A percentile compares a stretch with the other conserved stretches of the same genome.
These are phyloP conservation scores for Lophura nycthemera DNA, from an alignment of 2,113 vertebrate genomes.

Conservation along the genomic window DNA sequence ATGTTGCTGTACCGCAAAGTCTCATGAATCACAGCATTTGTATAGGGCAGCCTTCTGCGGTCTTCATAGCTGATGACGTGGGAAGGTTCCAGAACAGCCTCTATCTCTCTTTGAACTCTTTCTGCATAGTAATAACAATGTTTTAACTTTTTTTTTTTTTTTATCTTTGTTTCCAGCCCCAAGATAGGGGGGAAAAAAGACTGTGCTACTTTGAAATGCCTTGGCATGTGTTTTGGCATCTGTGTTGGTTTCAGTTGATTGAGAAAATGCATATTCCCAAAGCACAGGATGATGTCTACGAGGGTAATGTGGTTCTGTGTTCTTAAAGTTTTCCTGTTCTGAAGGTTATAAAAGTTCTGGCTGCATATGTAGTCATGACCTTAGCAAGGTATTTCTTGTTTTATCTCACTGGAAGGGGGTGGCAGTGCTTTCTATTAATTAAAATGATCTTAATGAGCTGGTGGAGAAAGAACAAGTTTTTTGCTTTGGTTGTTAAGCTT, in stretches of 20 bases:
- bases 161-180: neutral
- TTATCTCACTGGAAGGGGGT: neutral
- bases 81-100: slow-evolving; percentile 34
- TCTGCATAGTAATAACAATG: slow-evolving; percentile 17
- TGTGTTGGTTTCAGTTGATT: neutral
- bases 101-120: slow-evolving; percentile 68
- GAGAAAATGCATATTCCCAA: neutral
- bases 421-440: neutral
- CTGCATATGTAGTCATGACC: neutral
- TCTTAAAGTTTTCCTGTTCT: neutral
- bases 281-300: neutral
- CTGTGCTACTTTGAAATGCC: rapidly evolving
- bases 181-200: neutral
- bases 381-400: neutral
- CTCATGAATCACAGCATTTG: slow-evolving; percentile 59
- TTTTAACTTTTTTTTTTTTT: neutral
- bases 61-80: slow-evolving; percentile 54
- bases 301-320: neutral
- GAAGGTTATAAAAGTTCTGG: neutral
- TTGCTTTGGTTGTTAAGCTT: neutral
- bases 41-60: slow-evolving; percentile 61
- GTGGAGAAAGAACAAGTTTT: neutral
- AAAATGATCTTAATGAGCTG: neutral
- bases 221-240: neutral
- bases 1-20: slow-evolving; percentile 56